Evolutionary conservation across 2,113 vertebrate species (phyloP).

Genomic region (Pygoscelis adeliae): DNA sequence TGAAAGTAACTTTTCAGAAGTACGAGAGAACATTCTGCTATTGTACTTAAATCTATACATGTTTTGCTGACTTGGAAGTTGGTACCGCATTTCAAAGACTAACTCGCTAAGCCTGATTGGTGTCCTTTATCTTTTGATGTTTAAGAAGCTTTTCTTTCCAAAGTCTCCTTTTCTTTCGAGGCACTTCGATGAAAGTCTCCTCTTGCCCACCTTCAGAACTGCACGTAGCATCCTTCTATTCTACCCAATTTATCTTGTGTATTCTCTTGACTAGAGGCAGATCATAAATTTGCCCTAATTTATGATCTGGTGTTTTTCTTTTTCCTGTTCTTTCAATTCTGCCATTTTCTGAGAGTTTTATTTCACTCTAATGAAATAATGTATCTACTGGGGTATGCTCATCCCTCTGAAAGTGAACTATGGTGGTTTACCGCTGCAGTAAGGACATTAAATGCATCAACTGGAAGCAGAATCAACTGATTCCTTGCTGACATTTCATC

Average conservation of each 20-base stretch:
- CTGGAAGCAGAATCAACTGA: neutral
- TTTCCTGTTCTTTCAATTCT: neutral
- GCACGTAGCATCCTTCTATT: neutral
- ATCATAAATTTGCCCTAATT: slow-evolving; percentile 2
- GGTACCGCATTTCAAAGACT: slow-evolving; percentile 24
- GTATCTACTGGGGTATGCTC: neutral
- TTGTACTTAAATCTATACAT: slow-evolving; percentile 4
- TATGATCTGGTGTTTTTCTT: neutral
- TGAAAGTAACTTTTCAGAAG: neutral
- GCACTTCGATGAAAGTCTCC: neutral
- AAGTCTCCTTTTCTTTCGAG: slow-evolving; percentile 1
- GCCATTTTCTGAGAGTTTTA: neutral
- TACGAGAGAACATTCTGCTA: neutral
- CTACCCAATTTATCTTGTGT: neutral
- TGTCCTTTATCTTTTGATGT: slow-evolving; percentile 28
- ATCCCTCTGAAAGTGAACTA: neutral
- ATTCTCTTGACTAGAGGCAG: neutral
- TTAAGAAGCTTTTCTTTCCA: neutral
- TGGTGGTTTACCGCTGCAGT: neutral
- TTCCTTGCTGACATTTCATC: neutral
- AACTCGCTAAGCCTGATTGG: neutral
- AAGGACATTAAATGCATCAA: neutral
- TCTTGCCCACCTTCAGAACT: neutral
- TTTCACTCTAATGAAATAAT: neutral
- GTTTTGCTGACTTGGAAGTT: slow-evolving; percentile 48